phyloP scores from a whole-genome alignment of 2,888 invertebrate species.

The Entomobrya multifasciata region DNA sequence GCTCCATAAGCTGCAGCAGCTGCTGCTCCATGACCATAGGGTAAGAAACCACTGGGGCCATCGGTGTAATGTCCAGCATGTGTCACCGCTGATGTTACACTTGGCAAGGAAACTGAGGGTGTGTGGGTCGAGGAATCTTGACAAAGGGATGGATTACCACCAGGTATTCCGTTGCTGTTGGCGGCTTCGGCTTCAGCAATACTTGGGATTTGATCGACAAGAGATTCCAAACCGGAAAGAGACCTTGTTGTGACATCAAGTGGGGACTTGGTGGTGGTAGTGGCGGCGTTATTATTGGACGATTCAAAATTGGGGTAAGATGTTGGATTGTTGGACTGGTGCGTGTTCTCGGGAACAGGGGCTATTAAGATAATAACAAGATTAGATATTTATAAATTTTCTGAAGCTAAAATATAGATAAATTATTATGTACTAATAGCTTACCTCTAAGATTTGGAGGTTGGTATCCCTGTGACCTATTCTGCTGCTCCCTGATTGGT shows the following conservation, averaged over 20 bases:
- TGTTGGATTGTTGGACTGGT: slow-evolving; percentile 52
- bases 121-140: slow-evolving; percentile 74
- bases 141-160: slow-evolving; percentile 67
- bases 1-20: slow-evolving; percentile 74
- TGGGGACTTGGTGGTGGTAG: slow-evolving; percentile 85
- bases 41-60: slow-evolving; percentile 77
- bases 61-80: slow-evolving; percentile 74
- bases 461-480: slow-evolving; percentile 62
- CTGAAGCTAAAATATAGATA: too few species aligned
- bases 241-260: slow-evolving; percentile 80
- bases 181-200: slow-evolving; percentile 87
- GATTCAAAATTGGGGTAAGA: slow-evolving; percentile 76
- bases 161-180: slow-evolving; percentile 62
- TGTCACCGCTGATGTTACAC: slow-evolving; percentile 66
- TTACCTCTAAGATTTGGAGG: slow-evolving; percentile 72
- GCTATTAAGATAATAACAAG: slow-evolving; percentile 34
- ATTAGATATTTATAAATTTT: neutral
- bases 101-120: slow-evolving; percentile 68
- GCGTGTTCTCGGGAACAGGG: slow-evolving; percentile 45
- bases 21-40: slow-evolving; percentile 75
- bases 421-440: too few species aligned
- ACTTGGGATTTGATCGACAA: slow-evolving; percentile 95
- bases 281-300: slow-evolving; percentile 82
- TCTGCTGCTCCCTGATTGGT: slow-evolving; percentile 67
- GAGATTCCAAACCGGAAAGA: slow-evolving; percentile 90